Base-by-base conservation (phyloP, 2,888 invertebrate species). In the Syrphus vitripennis region DNA sequence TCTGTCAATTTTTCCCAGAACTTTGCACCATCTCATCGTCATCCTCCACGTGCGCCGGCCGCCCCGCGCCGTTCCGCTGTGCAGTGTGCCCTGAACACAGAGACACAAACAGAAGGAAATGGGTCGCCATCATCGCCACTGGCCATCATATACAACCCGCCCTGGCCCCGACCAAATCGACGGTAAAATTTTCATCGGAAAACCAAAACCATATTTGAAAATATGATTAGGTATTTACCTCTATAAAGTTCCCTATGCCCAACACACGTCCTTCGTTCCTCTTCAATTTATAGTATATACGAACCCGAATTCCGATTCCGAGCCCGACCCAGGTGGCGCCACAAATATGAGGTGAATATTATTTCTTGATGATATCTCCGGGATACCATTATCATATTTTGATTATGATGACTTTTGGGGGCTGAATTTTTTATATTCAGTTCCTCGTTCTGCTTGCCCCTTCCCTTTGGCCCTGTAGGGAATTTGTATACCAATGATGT, bases 281-380 rank as follows among this genome's bases (percentile, higher is more conserved):
- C 29, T 29, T 48, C 31, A 7, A 65, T 42, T n/a, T n/a, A n/a
- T n/a, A n/a, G n/a, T n/a, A n/a, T n/a, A n/a, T n/a, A n/a, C 12
- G n/a, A 24, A 59, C 29, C 29, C 16, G 19, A 45, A 14, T 21
- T 59, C 31, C 16, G 34, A 48, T 3, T 55, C 21, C 42, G 26
- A 31, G 48, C n/a, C n/a, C 34, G 24, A 26, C 12, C 59, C 65
- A 65, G 65, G 45, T 74, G 84, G 83, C 83, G 83, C 83, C 83
- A 84, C 70, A 59, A 40, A 65, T 75, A 48, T 40, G 71, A 77
- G 76, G 72, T 80, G 80, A 79, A 84, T 84, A 84, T 80, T 76
- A 84, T 80, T 76, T 67, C 21, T 48, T 57, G 84, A 84, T 84
- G 76, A 67, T 84, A 84, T 84, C 84, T 84, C 80, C 76, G 76